These are phyloP conservation scores for Drosophila trichaetosa DNA, from an alignment of 2,888 invertebrate species.

Conservation along the genomic window DNA sequence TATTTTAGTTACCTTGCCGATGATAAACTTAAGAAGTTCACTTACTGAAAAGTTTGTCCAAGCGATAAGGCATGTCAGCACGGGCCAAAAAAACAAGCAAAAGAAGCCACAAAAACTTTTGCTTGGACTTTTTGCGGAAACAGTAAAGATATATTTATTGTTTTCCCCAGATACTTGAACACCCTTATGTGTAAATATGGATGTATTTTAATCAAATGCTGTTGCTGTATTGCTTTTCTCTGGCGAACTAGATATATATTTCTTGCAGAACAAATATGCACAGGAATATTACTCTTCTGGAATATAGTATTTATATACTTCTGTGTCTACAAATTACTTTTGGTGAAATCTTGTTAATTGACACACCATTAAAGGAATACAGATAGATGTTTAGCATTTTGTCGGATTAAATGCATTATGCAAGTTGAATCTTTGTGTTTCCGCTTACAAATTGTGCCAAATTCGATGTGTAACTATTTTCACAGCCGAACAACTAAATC, in stretches of 20 bases:
- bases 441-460: slow-evolving; percentile 40
- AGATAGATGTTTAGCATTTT: neutral
- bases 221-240: neutral
- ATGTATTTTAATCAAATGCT: neutral
- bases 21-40: slow-evolving; percentile 1
- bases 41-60: neutral
- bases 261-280: neutral
- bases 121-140: neutral
- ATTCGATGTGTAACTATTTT: slow-evolving; percentile 39
- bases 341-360: neutral
- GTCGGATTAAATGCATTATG: slow-evolving; percentile 3
- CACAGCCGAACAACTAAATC: slow-evolving; percentile 46
- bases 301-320: neutral
- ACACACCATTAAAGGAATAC: neutral
- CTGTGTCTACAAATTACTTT: neutral
- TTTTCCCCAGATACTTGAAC: neutral
- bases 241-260: no score
- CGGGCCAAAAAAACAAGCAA: neutral
- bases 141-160: neutral
- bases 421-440: slow-evolving; percentile 12
- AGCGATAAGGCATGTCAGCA: neutral
- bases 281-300: neutral
- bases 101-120: neutral
- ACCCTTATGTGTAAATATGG: neutral
- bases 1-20: neutral